Conservation (phyloP, 2,888 invertebrate species). For the Leptinotarsa rubiginosa region DNA sequence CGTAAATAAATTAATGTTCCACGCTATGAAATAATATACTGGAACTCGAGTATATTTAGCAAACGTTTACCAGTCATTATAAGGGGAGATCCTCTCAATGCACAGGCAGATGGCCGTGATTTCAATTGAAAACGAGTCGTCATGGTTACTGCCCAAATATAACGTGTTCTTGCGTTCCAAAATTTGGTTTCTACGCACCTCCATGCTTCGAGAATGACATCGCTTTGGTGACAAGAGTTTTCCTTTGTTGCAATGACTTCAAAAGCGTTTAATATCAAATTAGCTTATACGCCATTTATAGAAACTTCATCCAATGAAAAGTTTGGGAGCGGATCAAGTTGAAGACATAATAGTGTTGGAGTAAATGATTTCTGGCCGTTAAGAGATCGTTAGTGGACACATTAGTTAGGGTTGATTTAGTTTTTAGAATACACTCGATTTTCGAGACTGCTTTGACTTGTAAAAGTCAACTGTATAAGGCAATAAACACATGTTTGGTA, state of each 20-base stretch:
- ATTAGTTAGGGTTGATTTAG: constrained; percentile 51
- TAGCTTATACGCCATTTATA: constrained; percentile 64
- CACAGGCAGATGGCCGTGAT: constrained; percentile 64
- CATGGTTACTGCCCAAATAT: constrained; percentile 64
- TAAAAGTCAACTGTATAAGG: not conserved
- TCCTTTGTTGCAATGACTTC: constrained; percentile 55
- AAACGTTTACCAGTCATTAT: constrained; percentile 63
- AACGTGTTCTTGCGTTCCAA: constrained; percentile 57
- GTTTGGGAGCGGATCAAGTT: constrained; percentile 27
- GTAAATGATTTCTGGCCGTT: constrained; percentile 34
- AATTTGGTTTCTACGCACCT: constrained; percentile 51
- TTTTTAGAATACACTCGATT: constrained; percentile 26
- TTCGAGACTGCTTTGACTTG: not conserved
- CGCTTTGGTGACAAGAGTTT: constrained; percentile 44
- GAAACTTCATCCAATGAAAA: constrained; percentile 27
- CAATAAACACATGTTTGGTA: not conserved
- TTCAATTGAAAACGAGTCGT: constrained; percentile 64
- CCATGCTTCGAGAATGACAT: constrained; percentile 31
- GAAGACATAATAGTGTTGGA: constrained; percentile 36
- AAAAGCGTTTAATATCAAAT: constrained; percentile 65
- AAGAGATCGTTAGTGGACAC: constrained; percentile 50
- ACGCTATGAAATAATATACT: constrained; percentile 64
- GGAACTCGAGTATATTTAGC: constrained; percentile 64
- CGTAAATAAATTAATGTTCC: constrained; percentile 64
- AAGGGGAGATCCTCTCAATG: constrained; percentile 58